Evolutionary conservation across 2,113 vertebrate species (phyloP).

Genomic region (Caretta caretta): DNA sequence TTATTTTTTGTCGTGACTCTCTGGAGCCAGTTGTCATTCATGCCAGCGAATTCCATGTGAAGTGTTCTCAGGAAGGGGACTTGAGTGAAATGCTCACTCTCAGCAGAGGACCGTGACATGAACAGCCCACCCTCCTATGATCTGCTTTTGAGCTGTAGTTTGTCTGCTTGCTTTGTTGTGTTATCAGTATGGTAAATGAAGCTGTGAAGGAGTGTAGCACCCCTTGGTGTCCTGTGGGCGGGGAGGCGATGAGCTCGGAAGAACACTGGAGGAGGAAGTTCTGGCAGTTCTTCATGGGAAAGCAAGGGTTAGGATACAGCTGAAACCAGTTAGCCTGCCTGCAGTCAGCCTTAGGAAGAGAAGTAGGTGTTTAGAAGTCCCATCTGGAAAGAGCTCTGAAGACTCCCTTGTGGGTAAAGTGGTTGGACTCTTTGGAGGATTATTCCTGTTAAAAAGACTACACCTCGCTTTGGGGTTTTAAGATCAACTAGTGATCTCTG

Average conservation of each 20-base stretch:
- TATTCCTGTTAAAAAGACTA: not conserved
- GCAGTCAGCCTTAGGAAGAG: not conserved
- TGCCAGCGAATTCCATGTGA: accelerated
- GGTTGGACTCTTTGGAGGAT: not conserved
- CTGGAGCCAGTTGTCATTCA: not conserved
- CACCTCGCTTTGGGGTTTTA: not conserved
- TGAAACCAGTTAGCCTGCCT: not conserved
- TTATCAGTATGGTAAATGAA: not conserved
- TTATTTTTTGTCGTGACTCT: not conserved
- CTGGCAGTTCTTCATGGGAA: not conserved
- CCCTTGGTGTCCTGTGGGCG: not conserved
- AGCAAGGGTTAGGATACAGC: not conserved
- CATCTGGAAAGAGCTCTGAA: slow-evolving; percentile 37
- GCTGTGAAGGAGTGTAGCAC: accelerated
- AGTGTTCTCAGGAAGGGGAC: not conserved
- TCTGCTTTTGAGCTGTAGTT: accelerated
- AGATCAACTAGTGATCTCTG: not conserved
- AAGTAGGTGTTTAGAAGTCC: slow-evolving; percentile 4
- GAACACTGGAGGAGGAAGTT: accelerated
- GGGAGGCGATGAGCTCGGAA: not conserved
- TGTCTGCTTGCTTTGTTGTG: accelerated
- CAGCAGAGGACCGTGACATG: not conserved
- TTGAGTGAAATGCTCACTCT: not conserved
- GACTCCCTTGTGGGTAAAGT: slow-evolving; percentile 4
- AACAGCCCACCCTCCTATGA: accelerated